Evolutionary conservation across 2,888 invertebrate species (phyloP).

Genomic region (Eupelmus urozonus): DNA sequence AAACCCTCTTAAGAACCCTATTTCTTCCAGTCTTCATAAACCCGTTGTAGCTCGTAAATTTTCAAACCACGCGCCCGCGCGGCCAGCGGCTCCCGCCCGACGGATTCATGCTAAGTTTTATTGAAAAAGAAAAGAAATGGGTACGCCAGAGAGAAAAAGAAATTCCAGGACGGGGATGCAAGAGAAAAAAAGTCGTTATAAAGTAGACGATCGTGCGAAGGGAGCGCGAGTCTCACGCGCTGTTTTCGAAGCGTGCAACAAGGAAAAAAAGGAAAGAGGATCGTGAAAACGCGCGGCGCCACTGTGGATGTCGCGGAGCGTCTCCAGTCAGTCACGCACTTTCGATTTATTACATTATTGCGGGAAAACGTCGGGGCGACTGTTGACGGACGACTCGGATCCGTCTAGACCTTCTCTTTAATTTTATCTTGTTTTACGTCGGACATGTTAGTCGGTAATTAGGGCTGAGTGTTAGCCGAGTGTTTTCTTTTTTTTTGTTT

Average conservation of each 20-base stretch:
- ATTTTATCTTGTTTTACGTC: too few species aligned
- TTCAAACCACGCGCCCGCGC: not conserved
- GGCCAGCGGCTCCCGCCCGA: too few species aligned
- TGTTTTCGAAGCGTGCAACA: constrained; percentile 24
- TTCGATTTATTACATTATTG: constrained; percentile 55
- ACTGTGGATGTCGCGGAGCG: constrained; percentile 16
- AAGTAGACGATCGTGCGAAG: constrained; percentile 36
- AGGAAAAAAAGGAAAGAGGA: constrained; percentile 31
- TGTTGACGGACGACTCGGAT: constrained; percentile 18
- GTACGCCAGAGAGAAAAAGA: not conserved
- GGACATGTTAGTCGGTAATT: too few species aligned
- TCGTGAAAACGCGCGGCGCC: constrained; percentile 44
- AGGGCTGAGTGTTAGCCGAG: too few species aligned
- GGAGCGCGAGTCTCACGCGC: not conserved
- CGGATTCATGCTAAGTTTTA: constrained; percentile 34
- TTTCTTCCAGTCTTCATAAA: too few species aligned
- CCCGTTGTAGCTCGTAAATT: not conserved
- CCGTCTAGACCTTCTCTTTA: not conserved
- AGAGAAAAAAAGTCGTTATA: constrained; percentile 19
- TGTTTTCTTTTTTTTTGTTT: too few species aligned
- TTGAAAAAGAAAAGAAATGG: constrained; percentile 28
- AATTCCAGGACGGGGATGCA: not conserved
- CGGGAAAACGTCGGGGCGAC: constrained; percentile 24
- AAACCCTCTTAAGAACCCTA: too few species aligned
- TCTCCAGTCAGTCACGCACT: constrained; percentile 36